phyloP scores from a whole-genome alignment of 2,888 invertebrate species.

The Lepidochitona cinerea region DNA sequence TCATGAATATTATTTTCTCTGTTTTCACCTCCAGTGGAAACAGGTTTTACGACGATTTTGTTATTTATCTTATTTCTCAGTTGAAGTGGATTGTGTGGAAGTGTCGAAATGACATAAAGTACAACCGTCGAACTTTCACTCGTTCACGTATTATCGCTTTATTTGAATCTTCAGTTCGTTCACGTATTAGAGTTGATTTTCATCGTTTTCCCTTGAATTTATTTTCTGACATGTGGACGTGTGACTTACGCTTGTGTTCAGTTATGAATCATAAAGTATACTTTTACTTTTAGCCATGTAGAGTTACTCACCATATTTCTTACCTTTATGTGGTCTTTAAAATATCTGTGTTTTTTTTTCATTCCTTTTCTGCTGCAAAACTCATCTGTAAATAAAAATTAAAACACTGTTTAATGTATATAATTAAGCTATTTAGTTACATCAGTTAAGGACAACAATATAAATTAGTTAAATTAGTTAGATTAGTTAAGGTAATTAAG shows the following conservation, averaged over 20 bases:
- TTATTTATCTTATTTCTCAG: not conserved
- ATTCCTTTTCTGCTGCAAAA: too few species aligned
- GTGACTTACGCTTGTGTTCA: not conserved
- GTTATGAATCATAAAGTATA: not conserved
- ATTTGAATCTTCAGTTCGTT: not conserved
- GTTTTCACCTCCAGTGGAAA: too few species aligned
- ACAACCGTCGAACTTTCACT: not conserved
- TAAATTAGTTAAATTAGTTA: too few species aligned
- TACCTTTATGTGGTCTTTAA: too few species aligned
- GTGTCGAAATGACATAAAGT: not conserved
- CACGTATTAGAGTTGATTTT: not conserved
- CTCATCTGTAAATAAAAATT: too few species aligned
- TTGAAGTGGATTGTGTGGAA: conserved; percentile 5
- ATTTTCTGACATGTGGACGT: not conserved
- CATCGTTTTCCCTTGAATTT: not conserved
- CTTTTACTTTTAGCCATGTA: not conserved
- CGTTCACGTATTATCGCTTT: not conserved
- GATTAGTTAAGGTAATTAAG: too few species aligned
- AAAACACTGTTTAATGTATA: too few species aligned
- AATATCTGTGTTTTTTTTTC: too few species aligned
- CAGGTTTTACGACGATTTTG: not conserved
- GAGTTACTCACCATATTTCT: too few species aligned
- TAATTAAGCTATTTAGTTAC: too few species aligned
- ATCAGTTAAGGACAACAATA: too few species aligned
- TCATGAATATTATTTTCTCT: too few species aligned